Base-by-base conservation (phyloP, 2,888 invertebrate species). In the Eupithecia exiguata region DNA sequence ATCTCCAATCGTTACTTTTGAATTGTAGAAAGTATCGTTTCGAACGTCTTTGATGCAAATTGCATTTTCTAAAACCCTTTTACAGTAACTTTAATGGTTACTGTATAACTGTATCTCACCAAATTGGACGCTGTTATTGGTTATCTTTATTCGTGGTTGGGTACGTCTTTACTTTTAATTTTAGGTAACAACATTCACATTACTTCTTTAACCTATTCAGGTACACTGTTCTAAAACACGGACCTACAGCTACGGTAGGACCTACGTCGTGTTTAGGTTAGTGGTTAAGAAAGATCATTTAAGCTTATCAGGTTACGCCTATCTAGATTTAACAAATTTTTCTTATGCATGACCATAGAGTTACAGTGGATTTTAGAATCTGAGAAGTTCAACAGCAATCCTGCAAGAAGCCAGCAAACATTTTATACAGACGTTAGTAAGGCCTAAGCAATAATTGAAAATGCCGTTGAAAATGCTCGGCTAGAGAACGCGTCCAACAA, bases 11-110 rank as follows among this genome's bases (percentile, higher is more conserved):
- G 49, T 68, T 68, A 72, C 53, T 58, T 68, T 30, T 70, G 30
- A 70, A 68, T 70, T 68, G 68, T 66, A 72, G 75, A 75, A 75
- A 75, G 74, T 46, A 38, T 68, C 69, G 70, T 62, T 66, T 63
- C 69, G 72, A 43, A 49, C 71, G 67, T 76, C 65, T 66, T 53
- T 30, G 49, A 69, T 73, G 75, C 73, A 73, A 73, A 76, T 73
- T 61, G 49, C 69, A 71, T 76, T 70, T 73, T 76, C 70, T 71
- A 76, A 76, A 73, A 25, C 70, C 75, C 75, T 69, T 76, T 71
- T 73, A 76, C 12, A 69, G 72, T 71, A 43, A 58, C 63, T 70
- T 76, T 76, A 65, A 76, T 73, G 66, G 69, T 46, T n/a, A 61
- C 62, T 69, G 70, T 75, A 69, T 69, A 75, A 75, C 58, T 72